Percentiles rank a stretch among this genome's conserved stretches.
Evolutionary conservation across 2,888 invertebrate genomes (phyloP).

Genomic region (Scrobipalpa costella): DNA sequence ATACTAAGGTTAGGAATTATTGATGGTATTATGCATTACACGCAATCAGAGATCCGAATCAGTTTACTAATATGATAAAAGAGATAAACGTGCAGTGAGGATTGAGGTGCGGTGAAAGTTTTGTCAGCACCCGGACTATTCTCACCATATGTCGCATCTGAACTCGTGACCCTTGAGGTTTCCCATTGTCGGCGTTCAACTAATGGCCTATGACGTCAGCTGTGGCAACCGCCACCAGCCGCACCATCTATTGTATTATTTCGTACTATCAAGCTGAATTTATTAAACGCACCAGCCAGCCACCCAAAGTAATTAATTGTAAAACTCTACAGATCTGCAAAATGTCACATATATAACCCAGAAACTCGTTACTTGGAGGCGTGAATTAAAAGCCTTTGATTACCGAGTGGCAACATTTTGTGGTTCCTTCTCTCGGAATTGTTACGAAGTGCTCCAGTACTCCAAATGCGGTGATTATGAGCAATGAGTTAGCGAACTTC

Average conservation of each 20-base stretch:
- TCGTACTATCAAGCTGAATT: slow-evolving; percentile 26
- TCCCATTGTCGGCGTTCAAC: slow-evolving; percentile 58
- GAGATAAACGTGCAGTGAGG: slow-evolving; percentile 73
- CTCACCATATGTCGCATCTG: slow-evolving; percentile 65
- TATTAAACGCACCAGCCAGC: too few species aligned
- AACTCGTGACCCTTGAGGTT: slow-evolving; percentile 70
- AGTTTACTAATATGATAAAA: too few species aligned
- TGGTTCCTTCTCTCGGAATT: slow-evolving; percentile 42
- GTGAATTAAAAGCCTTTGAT: slow-evolving; percentile 51
- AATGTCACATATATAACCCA: slow-evolving; percentile 19
- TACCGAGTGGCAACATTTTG: slow-evolving; percentile 42
- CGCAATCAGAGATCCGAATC: too few species aligned
- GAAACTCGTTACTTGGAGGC: slow-evolving; percentile 29
- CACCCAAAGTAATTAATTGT: too few species aligned
- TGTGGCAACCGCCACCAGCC: slow-evolving; percentile 38
- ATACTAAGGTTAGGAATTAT: too few species aligned
- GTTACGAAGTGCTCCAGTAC: slow-evolving; percentile 40
- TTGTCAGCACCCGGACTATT: slow-evolving; percentile 60
- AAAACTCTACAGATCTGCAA: slow-evolving; percentile 11
- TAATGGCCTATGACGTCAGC: slow-evolving; percentile 65
- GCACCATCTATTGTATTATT: slow-evolving; percentile 54
- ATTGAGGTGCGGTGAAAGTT: slow-evolving; percentile 61
- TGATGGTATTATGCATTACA: too few species aligned
- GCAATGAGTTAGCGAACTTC: slow-evolving; percentile 45
- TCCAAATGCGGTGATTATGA: slow-evolving; percentile 49